These are phyloP conservation scores for Microctonus brassicae DNA, from an alignment of 2,888 invertebrate species.

Conservation along the genomic window DNA sequence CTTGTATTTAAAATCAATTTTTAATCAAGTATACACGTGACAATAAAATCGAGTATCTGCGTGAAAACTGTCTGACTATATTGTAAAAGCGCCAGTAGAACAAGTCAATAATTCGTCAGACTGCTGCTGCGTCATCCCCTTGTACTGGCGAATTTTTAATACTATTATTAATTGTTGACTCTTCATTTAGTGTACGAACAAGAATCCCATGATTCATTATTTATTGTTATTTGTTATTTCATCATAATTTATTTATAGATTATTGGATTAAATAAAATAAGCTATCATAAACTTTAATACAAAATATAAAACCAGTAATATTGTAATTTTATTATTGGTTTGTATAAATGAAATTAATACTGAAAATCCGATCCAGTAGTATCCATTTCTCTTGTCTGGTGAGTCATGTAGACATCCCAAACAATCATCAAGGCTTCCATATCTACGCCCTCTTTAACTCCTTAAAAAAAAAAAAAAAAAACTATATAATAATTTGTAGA, in stretches of 20 bases:
- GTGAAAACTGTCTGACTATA: background rate
- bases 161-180: background rate
- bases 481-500: background rate
- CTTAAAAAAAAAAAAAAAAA: no score
- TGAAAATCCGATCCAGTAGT: background rate
- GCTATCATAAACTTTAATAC: background rate
- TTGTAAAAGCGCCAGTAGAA: slow-evolving; percentile 23
- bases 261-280: background rate
- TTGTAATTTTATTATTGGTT: background rate
- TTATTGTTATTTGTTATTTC: background rate
- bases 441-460: background rate
- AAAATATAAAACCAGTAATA: background rate
- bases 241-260: background rate
- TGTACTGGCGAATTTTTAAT: background rate
- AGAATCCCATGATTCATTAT: slow-evolving; percentile 16
- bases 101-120: slow-evolving; percentile 33
- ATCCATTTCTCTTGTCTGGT: background rate
- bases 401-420: background rate
- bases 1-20: no score
- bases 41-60: slow-evolving; percentile 8
- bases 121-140: slow-evolving; percentile 32
- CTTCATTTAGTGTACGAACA: slow-evolving; percentile 2
- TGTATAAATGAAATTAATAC: background rate
- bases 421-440: slow-evolving; percentile 5
- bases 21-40: slow-evolving; percentile 18